Evolutionary conservation across 2,888 invertebrate species (phyloP).

Genomic region (Tenthredo mesomela): DNA sequence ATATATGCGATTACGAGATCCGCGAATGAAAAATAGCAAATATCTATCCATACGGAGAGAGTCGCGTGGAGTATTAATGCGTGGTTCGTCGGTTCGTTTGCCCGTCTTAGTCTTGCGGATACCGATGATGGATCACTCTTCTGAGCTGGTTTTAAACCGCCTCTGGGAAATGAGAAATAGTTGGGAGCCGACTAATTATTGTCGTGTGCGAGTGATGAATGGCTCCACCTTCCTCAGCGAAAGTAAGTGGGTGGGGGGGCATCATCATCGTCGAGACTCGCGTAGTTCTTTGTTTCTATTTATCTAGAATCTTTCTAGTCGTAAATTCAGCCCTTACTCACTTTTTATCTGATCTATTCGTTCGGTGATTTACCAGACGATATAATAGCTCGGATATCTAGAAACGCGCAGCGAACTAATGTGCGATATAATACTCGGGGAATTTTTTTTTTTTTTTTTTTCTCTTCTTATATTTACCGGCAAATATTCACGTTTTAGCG

Average conservation of each 20-base stretch:
- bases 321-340: slow-evolving; percentile 7
- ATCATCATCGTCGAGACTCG: not conserved
- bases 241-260: slow-evolving; percentile 21
- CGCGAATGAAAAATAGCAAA: slow-evolving; percentile 48
- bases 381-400: not conserved
- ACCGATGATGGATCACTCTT: slow-evolving; percentile 73
- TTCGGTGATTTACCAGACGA: not conserved
- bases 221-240: slow-evolving; percentile 57
- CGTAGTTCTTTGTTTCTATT: slow-evolving; percentile 8
- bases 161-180: slow-evolving; percentile 58
- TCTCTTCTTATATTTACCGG: not conserved
- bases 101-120: slow-evolving; percentile 64
- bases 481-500: not conserved
- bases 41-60: slow-evolving; percentile 56
- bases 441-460: not conserved
- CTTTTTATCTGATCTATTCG: not conserved
- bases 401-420: not conserved
- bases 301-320: slow-evolving; percentile 26
- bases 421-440: not conserved
- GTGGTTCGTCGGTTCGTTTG: slow-evolving; percentile 67
- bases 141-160: slow-evolving; percentile 69
- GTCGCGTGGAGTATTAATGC: not conserved
- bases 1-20: not conserved
- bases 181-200: slow-evolving; percentile 59
- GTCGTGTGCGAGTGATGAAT: slow-evolving; percentile 57